Evolutionary conservation across 1,140 invertebrate species (phyloP), one percentile per base, ranked within the genome.

Genomic region (Solenopsis invicta): DNA sequence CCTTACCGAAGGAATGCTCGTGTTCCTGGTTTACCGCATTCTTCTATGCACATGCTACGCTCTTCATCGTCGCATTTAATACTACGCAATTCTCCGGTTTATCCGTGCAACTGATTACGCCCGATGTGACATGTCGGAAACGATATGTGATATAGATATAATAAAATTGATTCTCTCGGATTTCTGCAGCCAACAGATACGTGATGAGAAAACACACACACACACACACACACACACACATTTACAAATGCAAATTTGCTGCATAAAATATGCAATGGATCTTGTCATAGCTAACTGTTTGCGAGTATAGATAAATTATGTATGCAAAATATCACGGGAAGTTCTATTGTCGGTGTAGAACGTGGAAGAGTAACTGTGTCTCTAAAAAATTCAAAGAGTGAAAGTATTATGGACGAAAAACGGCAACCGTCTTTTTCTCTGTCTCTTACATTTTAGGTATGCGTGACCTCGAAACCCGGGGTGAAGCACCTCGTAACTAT

Each of bases 401-500:
- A 69, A 48, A 69, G 66, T 69, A 8, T 67, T 48, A 45, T 50
- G 21, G 6, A 50, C 21, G 41, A 69, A 29, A 50, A 69, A 50
- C 21, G 21, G 18, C 48, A 37, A 6, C 4, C 61, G 13, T 67
- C 64, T 80, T 52, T 52, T 29, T 52, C 45, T 34, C 29, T 9
- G 41, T 8, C 29, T 37, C 45, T 48, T 48, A 48, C 75, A 64
- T 62, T 64, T 56, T 77, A 21, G 50, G 24, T 67, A 52, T n/a
- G 48, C 37, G 37, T 54, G 64, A 48, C 78, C 66, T 72, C 78
- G 78, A 45, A 72, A 72, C 21, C 34, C 37, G 66, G 13, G 78
- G 34, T 81, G 66, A 71, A 72, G 37, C 78, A 29, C 66, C 78
- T 71, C 66, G 66, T 59, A 81, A 45, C 78, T 56, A 45, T 24